Base-by-base conservation (phyloP, 2,888 invertebrate species). In the Drosophila melanosoma region DNA sequence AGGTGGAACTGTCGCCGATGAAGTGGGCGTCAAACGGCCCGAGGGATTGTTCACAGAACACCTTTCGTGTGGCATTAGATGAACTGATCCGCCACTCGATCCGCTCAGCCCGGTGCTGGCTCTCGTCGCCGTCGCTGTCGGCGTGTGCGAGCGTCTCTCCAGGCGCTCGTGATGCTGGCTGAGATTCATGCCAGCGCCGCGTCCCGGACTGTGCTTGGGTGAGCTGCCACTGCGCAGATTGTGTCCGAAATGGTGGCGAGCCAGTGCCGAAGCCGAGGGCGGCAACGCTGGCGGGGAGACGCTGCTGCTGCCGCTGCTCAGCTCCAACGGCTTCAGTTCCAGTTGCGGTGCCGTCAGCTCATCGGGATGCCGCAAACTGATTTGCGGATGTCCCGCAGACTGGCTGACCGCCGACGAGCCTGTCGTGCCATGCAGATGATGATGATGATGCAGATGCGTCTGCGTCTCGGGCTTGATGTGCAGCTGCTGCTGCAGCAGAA, bases 381-480 rank as follows among this genome's bases (percentile, higher is more conserved):
- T 90, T 57, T 91, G 85, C 7, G 90, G 81, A 81, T 82, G 80
- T 36, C 77, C 53, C 35, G 80, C 58, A 20, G 80, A 42, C 40
- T 79, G 35, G 35, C 82, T 23, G 45, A 45, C 52, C 53, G 81
- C 26, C 29, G 74, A 29, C 6, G 49, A 29, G 6, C 38, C 49
- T 1, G 76, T 51, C 29, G 81, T 62, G 26, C 15, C 61, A 49
- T 79, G 84, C 67, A 86, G 70, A 68, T 88, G 90, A 71, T 92
- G 92, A 62, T 56, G 56, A 56, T 56, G 56, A 56, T 90, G 92
- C 67, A 87, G 81, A 76, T 92, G 92, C 56, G 90, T 91, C 71
- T 91, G 92, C 42, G 92, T 89, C 72, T 92, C 92, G 4, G 91
- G 91, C 68, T 92, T 92, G 20, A 92, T 90, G 64, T 91, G 91